Evolutionary conservation across 2,113 vertebrate species (phyloP).

Genomic region (Galeopterus variegatus): DNA sequence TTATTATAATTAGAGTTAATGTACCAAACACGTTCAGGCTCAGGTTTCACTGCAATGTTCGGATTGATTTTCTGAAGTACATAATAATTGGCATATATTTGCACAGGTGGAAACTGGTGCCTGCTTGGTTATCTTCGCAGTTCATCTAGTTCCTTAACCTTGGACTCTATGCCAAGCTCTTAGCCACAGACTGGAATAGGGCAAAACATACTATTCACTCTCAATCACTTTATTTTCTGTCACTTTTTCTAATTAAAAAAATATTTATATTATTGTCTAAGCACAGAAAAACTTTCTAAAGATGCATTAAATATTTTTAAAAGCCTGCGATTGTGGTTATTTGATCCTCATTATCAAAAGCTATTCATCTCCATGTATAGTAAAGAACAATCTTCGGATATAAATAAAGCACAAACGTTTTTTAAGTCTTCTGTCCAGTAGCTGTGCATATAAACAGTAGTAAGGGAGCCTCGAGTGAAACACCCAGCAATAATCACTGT

Average conservation of each 20-base stretch:
- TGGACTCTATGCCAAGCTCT: neutral
- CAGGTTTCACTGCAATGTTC: neutral
- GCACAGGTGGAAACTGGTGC: neutral
- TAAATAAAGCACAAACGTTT: neutral
- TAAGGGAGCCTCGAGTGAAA: slow-evolving; percentile 77
- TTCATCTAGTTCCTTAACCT: neutral
- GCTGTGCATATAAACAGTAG: slow-evolving; percentile 73
- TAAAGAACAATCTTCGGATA: neutral
- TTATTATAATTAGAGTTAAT: slow-evolving; percentile 62
- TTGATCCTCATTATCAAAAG: neutral
- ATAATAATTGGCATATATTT: neutral
- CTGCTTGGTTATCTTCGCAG: neutral
- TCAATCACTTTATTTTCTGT: neutral
- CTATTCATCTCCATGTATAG: neutral
- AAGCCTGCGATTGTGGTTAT: neutral
- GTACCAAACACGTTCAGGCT: slow-evolving; percentile 14
- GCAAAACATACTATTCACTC: neutral
- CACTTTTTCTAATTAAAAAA: neutral
- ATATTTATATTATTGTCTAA: neutral
- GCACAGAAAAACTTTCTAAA: slow-evolving; percentile 11
- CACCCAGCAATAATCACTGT: slow-evolving; percentile 81
- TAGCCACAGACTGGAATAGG: neutral
- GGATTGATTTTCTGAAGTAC: slow-evolving; percentile 32
- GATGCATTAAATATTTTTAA: neutral
- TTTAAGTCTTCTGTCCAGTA: slow-evolving; percentile 80